Conservation (phyloP, 2,888 invertebrate species). For the Apotomis turbidana region DNA sequence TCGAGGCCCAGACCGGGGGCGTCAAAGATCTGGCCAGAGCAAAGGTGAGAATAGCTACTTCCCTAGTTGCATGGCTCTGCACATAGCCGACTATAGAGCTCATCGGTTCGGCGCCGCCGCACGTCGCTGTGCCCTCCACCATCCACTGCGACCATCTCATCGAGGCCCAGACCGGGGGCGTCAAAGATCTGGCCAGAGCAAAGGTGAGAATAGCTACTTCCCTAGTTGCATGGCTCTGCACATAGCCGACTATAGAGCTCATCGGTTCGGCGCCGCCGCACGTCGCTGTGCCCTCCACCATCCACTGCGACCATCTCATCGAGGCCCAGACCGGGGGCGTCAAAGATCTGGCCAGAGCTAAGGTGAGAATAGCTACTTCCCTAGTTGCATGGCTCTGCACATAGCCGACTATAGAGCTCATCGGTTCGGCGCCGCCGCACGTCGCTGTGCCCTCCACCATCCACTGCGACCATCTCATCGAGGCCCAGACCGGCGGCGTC, state of each 20-base stretch:
- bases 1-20: conserved; percentile 98
- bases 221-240: conserved; percentile 74
- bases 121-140: conserved; percentile 98
- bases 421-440: conserved; percentile 95
- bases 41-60: conserved; percentile 81
- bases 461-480: conserved; percentile 99
- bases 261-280: conserved; percentile 97
- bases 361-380: conserved; percentile 72
- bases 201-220: conserved; percentile 81
- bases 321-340: conserved; percentile 97
- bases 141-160: conserved; percentile 99
- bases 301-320: conserved; percentile 99
- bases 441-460: conserved; percentile 99
- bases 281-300: conserved; percentile 99
- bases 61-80: conserved; percentile 59
- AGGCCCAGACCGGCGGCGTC: conserved; percentile 95
- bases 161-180: conserved; percentile 97
- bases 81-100: conserved; percentile 99
- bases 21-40: conserved; percentile 95
- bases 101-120: conserved; percentile 97
- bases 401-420: conserved; percentile 99
- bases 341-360: conserved; percentile 96
- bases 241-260: conserved; percentile 99
- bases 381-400: conserved; percentile 76
- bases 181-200: conserved; percentile 95